phyloP scores from a whole-genome alignment of 2,113 vertebrate genomes.

The Ciconia boyciana region DNA sequence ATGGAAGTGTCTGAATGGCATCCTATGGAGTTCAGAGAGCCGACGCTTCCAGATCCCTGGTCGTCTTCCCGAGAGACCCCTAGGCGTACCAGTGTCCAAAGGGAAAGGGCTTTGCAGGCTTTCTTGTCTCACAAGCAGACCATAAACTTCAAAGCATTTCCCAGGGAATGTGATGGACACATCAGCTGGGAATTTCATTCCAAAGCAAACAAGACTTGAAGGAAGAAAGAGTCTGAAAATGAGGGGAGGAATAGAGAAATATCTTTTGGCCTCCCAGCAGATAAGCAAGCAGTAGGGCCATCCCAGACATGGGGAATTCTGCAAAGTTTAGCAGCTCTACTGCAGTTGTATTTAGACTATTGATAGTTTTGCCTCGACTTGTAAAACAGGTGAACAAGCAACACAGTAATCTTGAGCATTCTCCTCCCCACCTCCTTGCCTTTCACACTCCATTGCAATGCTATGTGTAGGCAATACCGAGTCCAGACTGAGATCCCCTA shows the following conservation, averaged over 20 bases:
- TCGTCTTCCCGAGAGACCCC: not conserved
- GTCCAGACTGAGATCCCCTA: not conserved
- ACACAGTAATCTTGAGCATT: not conserved
- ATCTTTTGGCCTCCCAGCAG: not conserved
- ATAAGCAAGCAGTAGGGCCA: not conserved
- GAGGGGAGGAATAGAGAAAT: not conserved
- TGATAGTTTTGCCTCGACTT: not conserved
- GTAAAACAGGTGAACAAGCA: not conserved
- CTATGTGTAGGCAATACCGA: not conserved
- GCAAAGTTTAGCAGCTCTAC: not conserved
- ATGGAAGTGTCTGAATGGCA: not conserved
- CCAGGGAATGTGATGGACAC: not conserved
- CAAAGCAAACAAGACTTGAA: not conserved
- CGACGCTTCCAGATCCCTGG: not conserved
- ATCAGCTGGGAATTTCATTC: not conserved
- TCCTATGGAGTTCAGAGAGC: not conserved
- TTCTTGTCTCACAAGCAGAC: not conserved
- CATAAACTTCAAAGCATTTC: not conserved
- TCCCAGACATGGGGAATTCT: not conserved
- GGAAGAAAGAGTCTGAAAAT: not conserved
- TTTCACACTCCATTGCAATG: not conserved
- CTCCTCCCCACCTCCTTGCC: not conserved
- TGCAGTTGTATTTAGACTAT: not conserved
- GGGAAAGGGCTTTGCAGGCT: not conserved
- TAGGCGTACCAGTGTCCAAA: not conserved